Conservation (phyloP, 1,140 invertebrate species). For the Heterodera carotae region DNA sequence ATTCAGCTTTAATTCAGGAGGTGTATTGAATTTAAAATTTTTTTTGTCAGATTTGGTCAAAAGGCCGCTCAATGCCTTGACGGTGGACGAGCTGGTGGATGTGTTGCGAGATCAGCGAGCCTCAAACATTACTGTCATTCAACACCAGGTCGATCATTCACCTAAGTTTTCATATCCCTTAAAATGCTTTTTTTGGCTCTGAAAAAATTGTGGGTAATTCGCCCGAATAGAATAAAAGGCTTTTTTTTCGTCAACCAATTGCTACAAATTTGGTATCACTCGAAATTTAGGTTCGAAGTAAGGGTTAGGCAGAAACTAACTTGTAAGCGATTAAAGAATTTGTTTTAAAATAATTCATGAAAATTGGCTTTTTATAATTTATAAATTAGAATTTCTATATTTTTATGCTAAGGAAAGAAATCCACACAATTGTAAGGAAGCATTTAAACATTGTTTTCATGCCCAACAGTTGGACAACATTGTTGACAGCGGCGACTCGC, state of each 20-base stretch:
- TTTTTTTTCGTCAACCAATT: too few species aligned
- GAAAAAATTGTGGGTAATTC: too few species aligned
- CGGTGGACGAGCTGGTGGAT: slow-evolving; percentile 5
- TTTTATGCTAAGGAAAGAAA: too few species aligned
- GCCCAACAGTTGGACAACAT: not conserved
- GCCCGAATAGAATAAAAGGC: too few species aligned
- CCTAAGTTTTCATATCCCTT: not conserved
- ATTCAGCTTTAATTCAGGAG: not conserved
- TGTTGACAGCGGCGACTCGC: not conserved
- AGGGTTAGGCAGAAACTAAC: too few species aligned
- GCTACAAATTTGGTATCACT: too few species aligned
- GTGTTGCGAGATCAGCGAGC: slow-evolving; percentile 21
- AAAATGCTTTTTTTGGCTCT: not conserved
- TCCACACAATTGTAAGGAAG: too few species aligned
- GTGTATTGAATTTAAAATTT: not conserved
- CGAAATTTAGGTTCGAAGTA: too few species aligned
- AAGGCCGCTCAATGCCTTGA: not conserved
- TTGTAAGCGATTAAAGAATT: too few species aligned
- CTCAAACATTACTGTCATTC: not conserved
- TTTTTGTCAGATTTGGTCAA: slow-evolving; percentile 8
- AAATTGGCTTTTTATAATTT: too few species aligned
- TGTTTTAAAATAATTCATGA: too few species aligned
- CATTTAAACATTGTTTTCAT: not conserved
- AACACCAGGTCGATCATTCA: not conserved
- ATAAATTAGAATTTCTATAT: too few species aligned